Evolutionary conservation across 2,797 vertebrate genomes (phyloP), one percentile per base, ranked within the genome.

Genomic region (Menidia menidia): DNA sequence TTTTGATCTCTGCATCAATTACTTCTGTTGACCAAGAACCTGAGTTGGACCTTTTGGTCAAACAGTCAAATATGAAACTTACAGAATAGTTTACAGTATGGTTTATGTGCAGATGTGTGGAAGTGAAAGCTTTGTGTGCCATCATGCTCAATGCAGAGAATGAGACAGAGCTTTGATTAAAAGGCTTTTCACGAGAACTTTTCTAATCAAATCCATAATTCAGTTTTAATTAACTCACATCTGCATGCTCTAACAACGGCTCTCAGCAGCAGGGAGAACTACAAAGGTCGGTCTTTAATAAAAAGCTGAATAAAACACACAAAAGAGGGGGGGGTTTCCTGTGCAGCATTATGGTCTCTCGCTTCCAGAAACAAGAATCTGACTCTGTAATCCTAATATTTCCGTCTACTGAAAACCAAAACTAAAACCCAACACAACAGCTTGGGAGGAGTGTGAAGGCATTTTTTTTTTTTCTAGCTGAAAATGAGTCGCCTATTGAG

Each of bases 211-310:
- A 19, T 45, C 12, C 33, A 39, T 54, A 64, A 73, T 56, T 51
- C 8, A 64, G 43, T 57, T 73, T 64, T 57, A 44, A 55, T 56
- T 16, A 59, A 32, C 18, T 70, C 39, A 48, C 35, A 9, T 14
- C 19, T 1, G 45, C 8, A 8, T 9, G 16, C 68, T 53, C 18
- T 48, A 74, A 72, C 44, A 71, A 56, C 14, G n/a, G 45, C 43
- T 78, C 43, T 30, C 15, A 2, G 6, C 33, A 19, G 32, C 14
- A 47, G n/a, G 15, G 47, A 43, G 32, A 51, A n/a, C n/a, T n/a
- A n/a, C n/a, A n/a, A n/a, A n/a, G n/a, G n/a, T n/a, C n/a, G n/a
- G n/a, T n/a, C n/a, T n/a, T n/a, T n/a, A n/a, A n/a, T n/a, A n/a
- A n/a, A n/a, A n/a, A n/a, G n/a, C n/a, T n/a, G n/a, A n/a, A n/a